phyloP scores from a whole-genome alignment of 2,113 vertebrate genomes.

The Rhinogobius similis region DNA sequence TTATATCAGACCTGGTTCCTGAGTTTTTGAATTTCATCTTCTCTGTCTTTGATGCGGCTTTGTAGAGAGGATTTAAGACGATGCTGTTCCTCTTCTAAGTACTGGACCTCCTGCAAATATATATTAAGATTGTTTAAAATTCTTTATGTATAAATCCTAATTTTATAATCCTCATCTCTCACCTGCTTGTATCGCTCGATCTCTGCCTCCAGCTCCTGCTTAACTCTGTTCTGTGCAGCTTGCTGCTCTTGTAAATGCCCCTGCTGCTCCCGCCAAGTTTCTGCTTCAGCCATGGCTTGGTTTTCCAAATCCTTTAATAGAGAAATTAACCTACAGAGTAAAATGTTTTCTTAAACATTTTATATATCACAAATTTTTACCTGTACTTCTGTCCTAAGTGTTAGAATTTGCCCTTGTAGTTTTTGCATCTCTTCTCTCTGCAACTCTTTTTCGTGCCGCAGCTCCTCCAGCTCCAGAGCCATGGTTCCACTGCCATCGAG shows the following conservation, averaged over 20 bases:
- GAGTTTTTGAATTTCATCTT: slow-evolving; percentile 98
- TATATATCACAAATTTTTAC: slow-evolving; percentile 39
- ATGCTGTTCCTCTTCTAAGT: slow-evolving; percentile 90
- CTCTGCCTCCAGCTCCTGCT: slow-evolving; percentile 89
- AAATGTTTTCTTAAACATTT: not conserved
- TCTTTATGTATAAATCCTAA: not conserved
- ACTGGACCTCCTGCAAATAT: slow-evolving; percentile 86
- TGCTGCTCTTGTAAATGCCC: slow-evolving; percentile 88
- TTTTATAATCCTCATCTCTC: not conserved
- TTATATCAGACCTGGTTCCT: slow-evolving; percentile 84
- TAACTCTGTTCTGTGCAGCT: slow-evolving; percentile 77
- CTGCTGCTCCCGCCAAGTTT: slow-evolving; percentile 88
- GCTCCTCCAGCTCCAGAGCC: slow-evolving; percentile 89
- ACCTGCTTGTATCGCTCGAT: slow-evolving; percentile 93
- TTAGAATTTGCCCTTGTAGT: slow-evolving; percentile 86
- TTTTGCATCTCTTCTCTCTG: slow-evolving; percentile 94
- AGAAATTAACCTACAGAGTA: not conserved
- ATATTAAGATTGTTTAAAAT: not conserved
- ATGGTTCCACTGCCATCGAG: slow-evolving; percentile 81
- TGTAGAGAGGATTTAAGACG: slow-evolving; percentile 88
- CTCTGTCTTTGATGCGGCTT: slow-evolving; percentile 91
- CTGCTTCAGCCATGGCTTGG: slow-evolving; percentile 88
- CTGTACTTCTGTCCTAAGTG: slow-evolving; percentile 89
- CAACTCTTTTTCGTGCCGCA: slow-evolving; percentile 90
- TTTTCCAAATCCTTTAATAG: slow-evolving; percentile 85